A percentile compares a stretch with the other conserved stretches of the same genome.
Conservation (phyloP, 2,888 invertebrate genomes). For the Pachydiplax longipennis region DNA sequence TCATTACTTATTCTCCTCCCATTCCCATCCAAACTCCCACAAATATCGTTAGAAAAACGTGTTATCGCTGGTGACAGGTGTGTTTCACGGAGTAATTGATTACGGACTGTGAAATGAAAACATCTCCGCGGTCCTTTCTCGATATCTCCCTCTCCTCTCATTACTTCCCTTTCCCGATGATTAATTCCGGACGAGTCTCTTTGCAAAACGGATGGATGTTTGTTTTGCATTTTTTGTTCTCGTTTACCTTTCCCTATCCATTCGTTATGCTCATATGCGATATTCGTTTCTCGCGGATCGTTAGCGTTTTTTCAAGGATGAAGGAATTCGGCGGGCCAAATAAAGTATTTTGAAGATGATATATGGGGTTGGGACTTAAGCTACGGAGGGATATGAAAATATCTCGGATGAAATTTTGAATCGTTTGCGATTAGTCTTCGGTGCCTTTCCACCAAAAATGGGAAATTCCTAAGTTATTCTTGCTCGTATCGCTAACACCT, state of each 20-base stretch:
- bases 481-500: too few species aligned
- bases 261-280: not conserved
- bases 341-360: too few species aligned
- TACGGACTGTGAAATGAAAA: constrained; percentile 40
- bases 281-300: not conserved
- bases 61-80: constrained; percentile 33
- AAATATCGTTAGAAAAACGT: constrained; percentile 37
- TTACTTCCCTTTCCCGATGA: not conserved
- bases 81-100: constrained; percentile 35
- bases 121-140: constrained; percentile 28
- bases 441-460: too few species aligned
- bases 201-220: constrained; percentile 1
- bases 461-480: too few species aligned
- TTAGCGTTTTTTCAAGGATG: not conserved
- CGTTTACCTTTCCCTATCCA: not conserved
- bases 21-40: not conserved
- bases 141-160: not conserved
- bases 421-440: too few species aligned
- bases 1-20: not conserved
- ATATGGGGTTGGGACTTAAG: too few species aligned
- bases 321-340: too few species aligned
- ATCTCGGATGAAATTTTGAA: too few species aligned
- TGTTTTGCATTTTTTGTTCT: not conserved
- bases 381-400: too few species aligned
- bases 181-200: constrained; percentile 23